Conservation (phyloP, 2,797 vertebrate genomes). For the Thaleichthys pacificus region DNA sequence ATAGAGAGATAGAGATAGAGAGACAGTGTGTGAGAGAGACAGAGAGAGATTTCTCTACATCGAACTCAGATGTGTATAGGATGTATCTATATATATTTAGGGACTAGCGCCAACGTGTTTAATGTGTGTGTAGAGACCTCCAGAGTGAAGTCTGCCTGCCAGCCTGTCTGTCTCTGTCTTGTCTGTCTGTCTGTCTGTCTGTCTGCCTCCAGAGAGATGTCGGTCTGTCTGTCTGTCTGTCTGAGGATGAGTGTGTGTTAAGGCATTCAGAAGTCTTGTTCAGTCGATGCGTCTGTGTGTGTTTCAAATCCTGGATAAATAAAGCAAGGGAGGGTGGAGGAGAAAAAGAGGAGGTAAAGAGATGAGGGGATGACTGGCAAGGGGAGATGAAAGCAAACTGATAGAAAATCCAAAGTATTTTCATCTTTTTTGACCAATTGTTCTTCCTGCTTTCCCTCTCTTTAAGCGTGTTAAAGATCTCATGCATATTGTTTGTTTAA, state of each 20-base stretch:
- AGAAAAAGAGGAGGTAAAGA: neutral
- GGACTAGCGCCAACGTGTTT: too few relatives aligned
- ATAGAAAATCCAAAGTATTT: constrained; percentile 37
- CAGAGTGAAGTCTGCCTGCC: too few relatives aligned
- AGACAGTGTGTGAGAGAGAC: too few relatives aligned
- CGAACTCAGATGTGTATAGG: too few relatives aligned
- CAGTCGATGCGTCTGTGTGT: constrained; percentile 49
- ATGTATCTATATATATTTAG: too few relatives aligned
- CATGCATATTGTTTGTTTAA: constrained; percentile 84
- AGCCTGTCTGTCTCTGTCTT: too few relatives aligned
- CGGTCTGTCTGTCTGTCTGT: too few relatives aligned
- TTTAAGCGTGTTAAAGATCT: constrained; percentile 73
- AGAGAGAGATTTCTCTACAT: too few relatives aligned
- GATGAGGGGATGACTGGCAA: constrained; percentile 43
- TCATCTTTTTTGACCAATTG: constrained; percentile 81
- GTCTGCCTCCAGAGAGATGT: too few relatives aligned
- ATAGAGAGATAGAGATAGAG: too few relatives aligned
- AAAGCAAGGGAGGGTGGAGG: neutral
- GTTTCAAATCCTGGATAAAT: constrained; percentile 74
- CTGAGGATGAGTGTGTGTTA: constrained; percentile 54
- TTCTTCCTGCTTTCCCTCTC: constrained; percentile 76
- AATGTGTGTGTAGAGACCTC: too few relatives aligned
- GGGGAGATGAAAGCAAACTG: constrained; percentile 68
- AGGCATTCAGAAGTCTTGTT: constrained; percentile 92
- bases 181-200: too few relatives aligned